Base-by-base conservation (phyloP, 2,113 vertebrate genomes). In the Epinephelus cyanopodus region DNA sequence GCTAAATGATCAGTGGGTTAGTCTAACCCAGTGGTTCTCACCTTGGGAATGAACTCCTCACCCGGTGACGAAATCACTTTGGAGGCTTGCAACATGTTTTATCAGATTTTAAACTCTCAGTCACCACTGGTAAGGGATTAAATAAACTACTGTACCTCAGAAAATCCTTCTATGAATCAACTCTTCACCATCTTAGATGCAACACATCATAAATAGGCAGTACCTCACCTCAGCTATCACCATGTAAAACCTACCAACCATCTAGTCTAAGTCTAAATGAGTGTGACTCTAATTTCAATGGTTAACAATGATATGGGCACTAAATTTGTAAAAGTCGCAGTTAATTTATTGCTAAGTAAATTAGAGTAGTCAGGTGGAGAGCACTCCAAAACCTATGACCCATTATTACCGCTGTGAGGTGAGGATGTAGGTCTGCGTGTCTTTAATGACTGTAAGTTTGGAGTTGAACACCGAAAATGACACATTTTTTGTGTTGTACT, bases 1-100 rank as follows among this genome's bases (percentile, higher is more conserved):
- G 53, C 42, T 81, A 86, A 83, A 85, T 66, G 66, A 37, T 70
- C 13, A 77, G 39, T 56, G 42, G 53, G 53, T 79, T 81, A 60
- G 66, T 70, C 47, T 14, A 75, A 58, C 18, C 33, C 21, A 72
- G 61, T 52, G 33, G 45, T 65, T 77, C 23, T 78, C 54, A 83
- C 18, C 50, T 27, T 39, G 18, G 8, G 23, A 76, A 47, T 2
- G 1, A 17, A 23, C 37, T 27, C 33, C 58, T 11, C 42, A 67
- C 23, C 5, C 48, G 23, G 45, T 60, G 39, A 67, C 9, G 74
- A 15, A 25, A 29, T 42, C 33, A 65, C 25, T 74, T 60, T 33
- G 18, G n/a, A 60, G 11, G 3, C 29, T 64, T 0, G 0, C 56
- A 64, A 39, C 0, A 66, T 15, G n/a, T 47, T 82, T 65, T 63